Evolutionary conservation across 2,888 invertebrate species (phyloP), one percentile per base, ranked within the genome.

Genomic region (Melieria omissa): DNA sequence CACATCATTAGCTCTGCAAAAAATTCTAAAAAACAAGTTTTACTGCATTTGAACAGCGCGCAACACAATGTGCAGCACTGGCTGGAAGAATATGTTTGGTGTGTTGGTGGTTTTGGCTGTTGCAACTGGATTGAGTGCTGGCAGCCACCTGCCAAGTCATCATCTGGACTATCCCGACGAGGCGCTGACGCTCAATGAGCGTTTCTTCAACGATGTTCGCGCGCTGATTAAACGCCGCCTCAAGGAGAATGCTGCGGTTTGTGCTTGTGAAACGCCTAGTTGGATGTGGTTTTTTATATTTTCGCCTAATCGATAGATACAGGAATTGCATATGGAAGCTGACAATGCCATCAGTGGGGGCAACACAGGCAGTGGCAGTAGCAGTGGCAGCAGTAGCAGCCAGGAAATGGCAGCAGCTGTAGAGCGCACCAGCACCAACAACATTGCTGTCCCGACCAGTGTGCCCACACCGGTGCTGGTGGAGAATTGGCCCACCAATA

Each of bases 381-480:
- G 55, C 10, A n/a, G 42, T 12, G 10, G 52, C 52, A 64, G 29
- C 16, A 7, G 54, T 42, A 44, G 8, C 8, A 29, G 16, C 9
- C 12, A 76, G 77, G 14, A 76, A 9, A 58, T 45, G 41, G 29
- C 29, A 29, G 29, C 29, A 29, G 29, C 29, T 29, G 29, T 29
- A 29, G 29, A 29, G 29, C 29, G 29, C 29, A 29, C 29, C 29
- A 29, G 29, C 29, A 29, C 29, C 29, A 58, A 58, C 49, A 29
- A 60, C 16, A 49, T 67, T 60, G 52, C 78, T 29, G 76, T 79
- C 12, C 73, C 79, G 1, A 73, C 78, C 45, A 83, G 80, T 75
- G 82, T 89, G 4, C 85, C 90, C 60, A 89, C 91, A 80, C 92
- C 92, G 3, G 90, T 90, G 80, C 90, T 91, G 78, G 90, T 92